Conservation (phyloP, 1,140 invertebrate species). For the Aphidius ervi region DNA sequence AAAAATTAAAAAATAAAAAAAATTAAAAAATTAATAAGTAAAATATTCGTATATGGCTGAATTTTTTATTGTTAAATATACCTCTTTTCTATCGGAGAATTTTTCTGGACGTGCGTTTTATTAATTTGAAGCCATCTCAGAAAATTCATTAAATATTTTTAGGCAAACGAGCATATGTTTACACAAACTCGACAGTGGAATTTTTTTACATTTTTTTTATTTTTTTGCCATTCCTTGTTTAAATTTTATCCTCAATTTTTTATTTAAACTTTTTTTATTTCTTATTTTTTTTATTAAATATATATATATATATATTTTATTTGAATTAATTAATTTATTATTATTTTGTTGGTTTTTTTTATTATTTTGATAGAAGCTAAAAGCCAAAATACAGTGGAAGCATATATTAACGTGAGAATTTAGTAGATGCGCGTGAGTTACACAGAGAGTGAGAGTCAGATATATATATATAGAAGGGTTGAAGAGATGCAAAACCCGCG, state of each 20-base stretch:
- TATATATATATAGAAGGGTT: background rate
- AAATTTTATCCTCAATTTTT: constrained; percentile 9
- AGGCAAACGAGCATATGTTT: constrained; percentile 4
- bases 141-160: constrained; percentile 39
- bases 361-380: constrained; percentile 7
- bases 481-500: constrained; percentile 27
- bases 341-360: constrained; percentile 10
- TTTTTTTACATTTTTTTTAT: constrained; percentile 23
- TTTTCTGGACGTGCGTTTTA: constrained; percentile 21
- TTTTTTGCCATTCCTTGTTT: constrained; percentile 7
- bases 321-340: background rate
- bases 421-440: constrained; percentile 10
- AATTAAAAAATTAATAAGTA: constrained; percentile 46
- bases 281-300: constrained; percentile 13
- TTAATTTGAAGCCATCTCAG: constrained; percentile 29
- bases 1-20: constrained; percentile 33
- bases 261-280: constrained; percentile 13
- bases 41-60: constrained; percentile 37
- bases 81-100: constrained; percentile 41
- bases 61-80: background rate
- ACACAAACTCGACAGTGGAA: constrained; percentile 12
- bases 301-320: background rate
- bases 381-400: constrained; percentile 14
- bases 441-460: constrained; percentile 5
- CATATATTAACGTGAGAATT: constrained; percentile 23